Evolutionary conservation across 2,797 vertebrate species (phyloP).

Genomic region (Crenuchus spilurus): DNA sequence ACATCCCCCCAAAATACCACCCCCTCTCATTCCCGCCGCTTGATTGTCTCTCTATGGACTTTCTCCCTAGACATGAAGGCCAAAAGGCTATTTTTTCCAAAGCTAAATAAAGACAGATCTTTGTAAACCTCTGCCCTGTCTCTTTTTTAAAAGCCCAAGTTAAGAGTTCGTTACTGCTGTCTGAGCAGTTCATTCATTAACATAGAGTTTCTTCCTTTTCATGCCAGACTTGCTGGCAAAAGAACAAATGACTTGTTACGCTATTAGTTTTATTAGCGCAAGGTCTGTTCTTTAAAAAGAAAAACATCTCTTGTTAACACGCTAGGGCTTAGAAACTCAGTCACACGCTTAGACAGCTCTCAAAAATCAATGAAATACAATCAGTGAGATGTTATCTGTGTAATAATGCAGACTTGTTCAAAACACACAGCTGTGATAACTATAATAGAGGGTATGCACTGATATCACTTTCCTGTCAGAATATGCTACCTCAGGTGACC

Average conservation of each 20-base stretch:
- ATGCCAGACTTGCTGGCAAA: conserved; percentile 68
- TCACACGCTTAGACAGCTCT: conserved; percentile 21
- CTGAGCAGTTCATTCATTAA: conserved; percentile 67
- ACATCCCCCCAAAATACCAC: conserved; percentile 12
- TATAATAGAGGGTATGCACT: too few species aligned
- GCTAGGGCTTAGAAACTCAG: background rate
- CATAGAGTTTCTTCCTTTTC: conserved; percentile 67
- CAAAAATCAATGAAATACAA: conserved; percentile 36
- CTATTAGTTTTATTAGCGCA: conserved; percentile 68
- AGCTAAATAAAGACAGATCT: conserved; percentile 70
- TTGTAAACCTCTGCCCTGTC: conserved; percentile 62
- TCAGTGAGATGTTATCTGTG: background rate
- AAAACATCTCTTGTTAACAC: background rate
- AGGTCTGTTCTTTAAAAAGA: conserved; percentile 38
- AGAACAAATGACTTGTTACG: conserved; percentile 72
- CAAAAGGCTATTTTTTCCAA: conserved; percentile 23
- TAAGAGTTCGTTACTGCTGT: conserved; percentile 73
- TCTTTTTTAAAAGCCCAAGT: conserved; percentile 63
- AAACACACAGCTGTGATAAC: too few species aligned
- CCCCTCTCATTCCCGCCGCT: conserved; percentile 29
- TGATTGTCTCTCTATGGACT: conserved; percentile 17
- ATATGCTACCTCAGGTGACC: too few species aligned
- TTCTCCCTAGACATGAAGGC: conserved; percentile 18
- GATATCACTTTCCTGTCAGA: too few species aligned
- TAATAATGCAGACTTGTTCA: background rate